A percentile compares a stretch with the other conserved stretches of the same genome.
phyloP scores from a whole-genome alignment of 2,797 vertebrate genomes.

The Corythornis leucogaster region DNA sequence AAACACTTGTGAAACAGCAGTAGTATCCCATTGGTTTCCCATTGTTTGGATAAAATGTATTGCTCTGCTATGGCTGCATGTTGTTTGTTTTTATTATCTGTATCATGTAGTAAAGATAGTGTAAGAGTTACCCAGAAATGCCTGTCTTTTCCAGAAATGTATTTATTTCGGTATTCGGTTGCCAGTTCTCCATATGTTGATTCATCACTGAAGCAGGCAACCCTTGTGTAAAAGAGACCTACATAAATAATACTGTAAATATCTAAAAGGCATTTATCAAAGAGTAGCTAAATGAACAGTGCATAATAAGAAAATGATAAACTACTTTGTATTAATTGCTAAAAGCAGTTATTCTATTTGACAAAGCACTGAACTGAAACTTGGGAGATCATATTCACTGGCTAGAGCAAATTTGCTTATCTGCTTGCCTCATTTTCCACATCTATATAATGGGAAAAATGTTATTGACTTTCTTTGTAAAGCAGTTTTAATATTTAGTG shows the following conservation, averaged over 20 bases:
- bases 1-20: background rate
- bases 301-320: constrained; percentile 50
- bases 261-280: constrained; percentile 2
- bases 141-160: background rate
- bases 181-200: background rate
- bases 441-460: constrained; percentile 6
- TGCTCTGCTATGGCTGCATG: background rate
- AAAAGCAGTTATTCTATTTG: constrained; percentile 30
- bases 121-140: background rate
- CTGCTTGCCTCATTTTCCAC: constrained; percentile 10
- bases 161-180: constrained; percentile 16
- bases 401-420: constrained; percentile 31
- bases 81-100: background rate
- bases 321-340: constrained; percentile 54
- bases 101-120: background rate
- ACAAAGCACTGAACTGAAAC: constrained; percentile 36
- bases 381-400: constrained; percentile 6
- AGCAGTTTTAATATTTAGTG: constrained; percentile 11
- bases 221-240: background rate
- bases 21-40: background rate
- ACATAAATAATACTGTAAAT: constrained; percentile 35
- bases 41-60: background rate
- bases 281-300: constrained; percentile 45
- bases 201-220: background rate
- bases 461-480: constrained; percentile 9